Conservation (phyloP, 1,140 invertebrate genomes). For the Lutraria rhynchaena region DNA sequence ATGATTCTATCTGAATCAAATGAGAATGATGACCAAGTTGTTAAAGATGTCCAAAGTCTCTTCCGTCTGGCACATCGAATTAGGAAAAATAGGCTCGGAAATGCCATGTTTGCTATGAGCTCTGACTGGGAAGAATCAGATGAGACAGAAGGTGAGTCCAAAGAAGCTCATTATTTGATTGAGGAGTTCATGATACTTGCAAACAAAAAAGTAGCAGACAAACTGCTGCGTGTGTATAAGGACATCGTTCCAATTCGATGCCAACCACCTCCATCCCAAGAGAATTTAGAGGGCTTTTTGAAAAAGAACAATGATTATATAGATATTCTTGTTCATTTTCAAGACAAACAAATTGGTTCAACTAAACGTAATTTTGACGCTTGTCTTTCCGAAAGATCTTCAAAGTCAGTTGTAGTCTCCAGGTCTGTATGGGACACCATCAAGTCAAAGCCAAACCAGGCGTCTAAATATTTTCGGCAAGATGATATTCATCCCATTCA, state of each 20-base stretch:
- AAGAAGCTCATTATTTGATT: slow-evolving; percentile 73
- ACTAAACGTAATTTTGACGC: slow-evolving; percentile 2
- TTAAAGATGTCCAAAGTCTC: slow-evolving; percentile 59
- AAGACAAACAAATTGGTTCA: slow-evolving; percentile 40
- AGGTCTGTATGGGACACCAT: slow-evolving; percentile 86
- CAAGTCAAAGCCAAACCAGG: slow-evolving; percentile 90
- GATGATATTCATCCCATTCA: slow-evolving; percentile 61
- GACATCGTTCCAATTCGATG: slow-evolving; percentile 56
- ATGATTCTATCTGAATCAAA: slow-evolving; percentile 54
- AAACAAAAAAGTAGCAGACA: slow-evolving; percentile 36
- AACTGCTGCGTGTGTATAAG: slow-evolving; percentile 21
- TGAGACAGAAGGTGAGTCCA: slow-evolving; percentile 58
- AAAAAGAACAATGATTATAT: slow-evolving; percentile 32
- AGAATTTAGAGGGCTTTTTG: slow-evolving; percentile 58
- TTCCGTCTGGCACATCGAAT: slow-evolving; percentile 64
- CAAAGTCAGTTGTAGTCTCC: slow-evolving; percentile 37
- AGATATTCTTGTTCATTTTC: slow-evolving; percentile 56
- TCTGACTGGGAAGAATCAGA: slow-evolving; percentile 60
- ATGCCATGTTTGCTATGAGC: slow-evolving; percentile 63
- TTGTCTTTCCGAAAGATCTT: slow-evolving; percentile 25
- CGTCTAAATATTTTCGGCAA: slow-evolving; percentile 88
- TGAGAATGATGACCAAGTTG: slow-evolving; percentile 1
- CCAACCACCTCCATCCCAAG: slow-evolving; percentile 59
- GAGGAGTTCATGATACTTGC: slow-evolving; percentile 69
- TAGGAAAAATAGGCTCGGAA: slow-evolving; percentile 61